These are phyloP conservation scores for Hylaeus volcanicus DNA, from an alignment of 1,140 invertebrate species.

Conservation along the genomic window DNA sequence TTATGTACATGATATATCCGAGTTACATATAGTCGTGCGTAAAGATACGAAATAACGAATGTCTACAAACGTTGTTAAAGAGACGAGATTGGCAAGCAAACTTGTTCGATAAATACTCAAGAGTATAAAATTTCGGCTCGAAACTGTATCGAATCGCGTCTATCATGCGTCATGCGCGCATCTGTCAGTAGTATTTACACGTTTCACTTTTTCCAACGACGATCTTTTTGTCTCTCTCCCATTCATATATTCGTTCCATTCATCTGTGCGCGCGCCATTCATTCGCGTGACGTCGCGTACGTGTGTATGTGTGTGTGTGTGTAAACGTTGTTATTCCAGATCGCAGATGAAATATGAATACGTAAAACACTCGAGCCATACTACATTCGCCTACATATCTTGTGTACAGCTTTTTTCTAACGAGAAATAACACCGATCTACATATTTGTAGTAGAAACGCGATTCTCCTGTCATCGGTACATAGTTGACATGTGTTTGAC, in stretches of 20 bases:
- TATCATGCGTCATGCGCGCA: neutral
- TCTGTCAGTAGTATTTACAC: neutral
- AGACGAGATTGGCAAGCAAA: neutral
- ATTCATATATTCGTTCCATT: constrained; percentile 16
- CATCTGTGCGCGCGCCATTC: neutral
- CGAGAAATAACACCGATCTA: neutral
- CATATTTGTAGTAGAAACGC: no score
- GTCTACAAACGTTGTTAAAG: neutral
- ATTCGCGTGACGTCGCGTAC: neutral
- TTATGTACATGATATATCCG: neutral
- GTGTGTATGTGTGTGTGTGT: neutral
- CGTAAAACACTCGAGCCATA: neutral
- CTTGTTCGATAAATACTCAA: no score
- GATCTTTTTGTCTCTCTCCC: neutral
- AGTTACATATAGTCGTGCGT: neutral
- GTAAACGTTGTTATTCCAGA: neutral
- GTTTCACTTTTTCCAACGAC: neutral
- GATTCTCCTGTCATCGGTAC: no score
- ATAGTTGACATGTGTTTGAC: no score
- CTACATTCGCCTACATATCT: neutral
- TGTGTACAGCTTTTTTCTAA: neutral
- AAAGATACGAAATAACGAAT: neutral
- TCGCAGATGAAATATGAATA: neutral
- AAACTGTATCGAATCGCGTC: neutral
- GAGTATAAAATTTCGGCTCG: neutral